These are phyloP conservation scores for Galagoides demidoff DNA, from an alignment of 2,797 vertebrate genomes.

Conservation along the genomic window DNA sequence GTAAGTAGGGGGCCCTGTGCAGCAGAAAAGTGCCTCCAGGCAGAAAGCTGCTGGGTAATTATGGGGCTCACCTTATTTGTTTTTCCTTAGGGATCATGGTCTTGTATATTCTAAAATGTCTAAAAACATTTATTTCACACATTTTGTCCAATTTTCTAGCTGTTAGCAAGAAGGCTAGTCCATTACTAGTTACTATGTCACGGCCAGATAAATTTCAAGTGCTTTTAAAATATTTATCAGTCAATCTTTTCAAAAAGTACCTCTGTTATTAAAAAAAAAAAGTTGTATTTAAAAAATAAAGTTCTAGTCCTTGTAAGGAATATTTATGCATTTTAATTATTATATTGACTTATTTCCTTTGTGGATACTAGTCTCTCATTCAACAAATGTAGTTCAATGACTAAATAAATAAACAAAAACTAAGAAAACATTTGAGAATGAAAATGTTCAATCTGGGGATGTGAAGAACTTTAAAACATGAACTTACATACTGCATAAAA, in stretches of 20 bases:
- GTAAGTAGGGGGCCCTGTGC: not conserved
- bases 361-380: not conserved
- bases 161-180: not conserved
- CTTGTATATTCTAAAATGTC: slow-evolving; percentile 18
- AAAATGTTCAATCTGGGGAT: not conserved
- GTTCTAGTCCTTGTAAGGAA: slow-evolving; percentile 2
- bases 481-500: not conserved
- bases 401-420: slow-evolving; percentile 20
- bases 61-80: not conserved
- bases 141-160: slow-evolving; percentile 1
- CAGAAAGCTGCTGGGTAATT: not conserved
- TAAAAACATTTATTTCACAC: slow-evolving; percentile 47
- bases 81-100: not conserved
- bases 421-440: slow-evolving; percentile 22
- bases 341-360: slow-evolving; percentile 1
- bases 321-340: not conserved
- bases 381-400: not conserved
- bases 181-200: not conserved
- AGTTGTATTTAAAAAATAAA: slow-evolving; percentile 24
- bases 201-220: not conserved
- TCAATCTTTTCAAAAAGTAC: not conserved
- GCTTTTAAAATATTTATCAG: slow-evolving; percentile 12
- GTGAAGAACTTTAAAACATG: not conserved
- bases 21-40: not conserved
- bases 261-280: not conserved